phyloP scores from a whole-genome alignment of 2,888 invertebrate species.

The Ashinkailepas kermadecensis region DNA sequence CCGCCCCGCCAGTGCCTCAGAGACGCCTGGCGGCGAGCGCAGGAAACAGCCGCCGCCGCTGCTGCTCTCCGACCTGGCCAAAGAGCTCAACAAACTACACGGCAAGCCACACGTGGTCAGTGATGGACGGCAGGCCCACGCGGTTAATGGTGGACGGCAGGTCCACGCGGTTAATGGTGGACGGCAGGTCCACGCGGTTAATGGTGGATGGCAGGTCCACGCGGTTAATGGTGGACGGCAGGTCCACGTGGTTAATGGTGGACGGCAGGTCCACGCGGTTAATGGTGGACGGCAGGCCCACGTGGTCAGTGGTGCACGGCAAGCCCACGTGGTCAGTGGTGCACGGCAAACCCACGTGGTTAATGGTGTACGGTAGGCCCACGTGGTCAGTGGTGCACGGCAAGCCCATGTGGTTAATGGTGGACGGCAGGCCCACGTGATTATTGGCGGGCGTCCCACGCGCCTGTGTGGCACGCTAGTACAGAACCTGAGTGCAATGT shows the following conservation, averaged over 20 bases:
- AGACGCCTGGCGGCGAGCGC: neutral
- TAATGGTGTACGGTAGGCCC: neutral
- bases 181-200: too few relatives aligned
- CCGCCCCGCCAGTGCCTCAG: neutral
- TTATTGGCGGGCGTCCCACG: neutral
- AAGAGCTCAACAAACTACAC: neutral
- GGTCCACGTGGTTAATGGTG: too few relatives aligned
- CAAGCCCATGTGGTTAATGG: neutral
- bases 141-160: neutral
- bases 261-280: too few relatives aligned
- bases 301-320: neutral
- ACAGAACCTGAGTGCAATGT: too few relatives aligned
- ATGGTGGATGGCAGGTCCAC: neutral
- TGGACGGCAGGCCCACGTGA: neutral
- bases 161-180: neutral
- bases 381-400: too few relatives aligned
- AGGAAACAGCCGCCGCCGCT: neutral
- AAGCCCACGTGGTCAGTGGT: neutral
- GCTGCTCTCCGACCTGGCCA: constrained; percentile 13
- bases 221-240: too few relatives aligned
- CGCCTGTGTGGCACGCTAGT: too few relatives aligned
- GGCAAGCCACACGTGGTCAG: neutral
- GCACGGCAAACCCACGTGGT: neutral
- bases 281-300: too few relatives aligned
- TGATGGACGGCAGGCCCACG: too few relatives aligned